Evolutionary conservation across 2,888 invertebrate species (phyloP).

Genomic region (Hyles lineata): DNA sequence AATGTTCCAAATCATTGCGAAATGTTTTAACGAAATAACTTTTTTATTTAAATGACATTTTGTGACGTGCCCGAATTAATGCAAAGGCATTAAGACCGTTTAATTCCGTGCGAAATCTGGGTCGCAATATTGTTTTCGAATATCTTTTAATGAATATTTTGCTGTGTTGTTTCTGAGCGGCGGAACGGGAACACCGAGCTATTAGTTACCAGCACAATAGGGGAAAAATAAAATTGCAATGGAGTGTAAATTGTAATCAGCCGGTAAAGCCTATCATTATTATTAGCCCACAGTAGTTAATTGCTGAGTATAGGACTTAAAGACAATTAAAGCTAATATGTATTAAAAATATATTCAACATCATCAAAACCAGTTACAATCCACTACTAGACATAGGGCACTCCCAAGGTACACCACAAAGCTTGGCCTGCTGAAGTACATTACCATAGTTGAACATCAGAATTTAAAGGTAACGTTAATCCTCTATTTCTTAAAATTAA

Average conservation of each 20-base stretch:
- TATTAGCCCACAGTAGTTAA: too few species aligned
- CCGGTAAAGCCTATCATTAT: too few species aligned
- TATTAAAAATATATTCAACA: too few species aligned
- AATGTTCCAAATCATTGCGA: background rate
- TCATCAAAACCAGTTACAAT: too few species aligned
- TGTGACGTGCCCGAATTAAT: constrained; percentile 13
- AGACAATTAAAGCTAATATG: too few species aligned
- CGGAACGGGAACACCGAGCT: background rate
- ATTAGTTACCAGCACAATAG: background rate
- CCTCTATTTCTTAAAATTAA: too few species aligned
- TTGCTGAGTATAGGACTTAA: too few species aligned
- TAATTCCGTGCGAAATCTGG: constrained; percentile 15
- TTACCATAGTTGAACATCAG: too few species aligned
- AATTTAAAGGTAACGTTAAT: too few species aligned
- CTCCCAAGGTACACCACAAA: too few species aligned
- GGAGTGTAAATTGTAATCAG: background rate
- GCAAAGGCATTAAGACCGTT: constrained; percentile 10
- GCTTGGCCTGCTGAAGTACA: too few species aligned
- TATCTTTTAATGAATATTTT: background rate
- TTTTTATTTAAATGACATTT: constrained; percentile 13
- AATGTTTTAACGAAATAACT: constrained; percentile 4
- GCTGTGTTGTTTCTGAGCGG: background rate
- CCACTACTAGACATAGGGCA: too few species aligned
- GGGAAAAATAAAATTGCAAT: background rate
- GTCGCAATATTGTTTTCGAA: constrained; percentile 13